phyloP scores from a whole-genome alignment of 2,888 invertebrate species.

The Monoplex corrugatus region DNA sequence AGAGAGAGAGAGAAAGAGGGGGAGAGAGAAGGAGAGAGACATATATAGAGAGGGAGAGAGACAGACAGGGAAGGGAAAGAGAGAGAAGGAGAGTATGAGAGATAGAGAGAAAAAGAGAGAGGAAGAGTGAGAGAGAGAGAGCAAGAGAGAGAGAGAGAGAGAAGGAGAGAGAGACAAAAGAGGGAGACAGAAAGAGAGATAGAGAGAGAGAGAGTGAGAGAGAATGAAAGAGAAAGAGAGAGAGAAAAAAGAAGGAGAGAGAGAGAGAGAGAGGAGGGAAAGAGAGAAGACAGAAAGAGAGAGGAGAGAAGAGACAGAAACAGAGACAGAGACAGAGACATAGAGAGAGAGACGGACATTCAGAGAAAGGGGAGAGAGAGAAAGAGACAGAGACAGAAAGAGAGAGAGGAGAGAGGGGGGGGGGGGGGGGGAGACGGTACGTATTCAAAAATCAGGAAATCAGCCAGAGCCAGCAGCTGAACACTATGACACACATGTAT shows the following conservation, averaged over 20 bases:
- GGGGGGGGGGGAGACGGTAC: no score
- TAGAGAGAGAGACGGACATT: no score
- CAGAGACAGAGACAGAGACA: not conserved
- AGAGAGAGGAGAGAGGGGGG: not conserved
- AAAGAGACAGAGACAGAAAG: not conserved
- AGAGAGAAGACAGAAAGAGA: not conserved
- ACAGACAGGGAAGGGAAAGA: not conserved
- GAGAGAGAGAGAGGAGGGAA: slow-evolving; percentile 10
- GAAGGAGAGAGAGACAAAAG: not conserved
- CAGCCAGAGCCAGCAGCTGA: no score
- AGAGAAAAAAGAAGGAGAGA: not conserved
- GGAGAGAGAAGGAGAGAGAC: not conserved
- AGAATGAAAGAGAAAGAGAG: no score
- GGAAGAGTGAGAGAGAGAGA: no score
- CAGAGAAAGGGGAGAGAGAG: not conserved
- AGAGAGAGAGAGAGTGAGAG: no score
- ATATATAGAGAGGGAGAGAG: not conserved
- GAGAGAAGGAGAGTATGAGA: not conserved
- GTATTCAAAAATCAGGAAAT: no score
- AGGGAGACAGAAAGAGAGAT: not conserved
- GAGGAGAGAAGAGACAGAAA: not conserved
- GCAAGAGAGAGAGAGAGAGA: not conserved
- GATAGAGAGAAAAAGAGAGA: not conserved
- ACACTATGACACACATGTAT: no score
- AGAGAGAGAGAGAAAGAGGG: not conserved